Evolutionary conservation across 1,140 invertebrate genomes (phyloP), one percentile per base, ranked within the genome.

Genomic region (Aphidius ervi): DNA sequence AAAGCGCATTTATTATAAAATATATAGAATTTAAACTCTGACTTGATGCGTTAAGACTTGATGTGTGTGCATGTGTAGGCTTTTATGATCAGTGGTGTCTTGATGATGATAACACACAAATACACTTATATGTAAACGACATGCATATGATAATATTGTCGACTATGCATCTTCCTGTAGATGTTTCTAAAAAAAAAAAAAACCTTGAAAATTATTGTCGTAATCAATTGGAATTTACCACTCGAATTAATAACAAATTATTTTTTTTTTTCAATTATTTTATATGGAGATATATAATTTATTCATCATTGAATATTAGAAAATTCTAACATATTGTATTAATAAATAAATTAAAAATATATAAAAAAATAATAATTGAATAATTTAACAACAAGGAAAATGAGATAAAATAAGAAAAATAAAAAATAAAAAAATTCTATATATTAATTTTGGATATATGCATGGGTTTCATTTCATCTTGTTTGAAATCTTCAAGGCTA

Each of bases 401-500:
- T 66, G 68, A 65, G 64, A 63, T 6, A 20, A 52, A 31, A 46
- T 57, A 46, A 54, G 37, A 40, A 37, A 47, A 23, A 58, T 43
- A 23, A 31, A 43, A 43, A 16, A n/a, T n/a, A n/a, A n/a, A 16
- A 16, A 16, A 16, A 16, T 16, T 16, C 16, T 16, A 16, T 16
- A 16, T 16, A 16, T 16, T 16, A 16, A 16, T 16, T 16, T 16
- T 41, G 52, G 52, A 16, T 16, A 62, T 64, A 59, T 66, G 66
- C 64, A 70, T 49, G 61, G 61, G 56, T 69, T 67, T 59, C 63
- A 58, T 69, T 67, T 59, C 63, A 68, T 65, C 20, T 54, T 69
- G 61, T 68, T 65, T 67, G 62, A 63, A 62, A 67, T 67, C 62
- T 64, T 69, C 69, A 71, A 73, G 69, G 69, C 69, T 69, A 71